Evolutionary conservation across 2,113 vertebrate species (phyloP), one percentile per base, ranked within the genome.

Genomic region (Octodon degus): DNA sequence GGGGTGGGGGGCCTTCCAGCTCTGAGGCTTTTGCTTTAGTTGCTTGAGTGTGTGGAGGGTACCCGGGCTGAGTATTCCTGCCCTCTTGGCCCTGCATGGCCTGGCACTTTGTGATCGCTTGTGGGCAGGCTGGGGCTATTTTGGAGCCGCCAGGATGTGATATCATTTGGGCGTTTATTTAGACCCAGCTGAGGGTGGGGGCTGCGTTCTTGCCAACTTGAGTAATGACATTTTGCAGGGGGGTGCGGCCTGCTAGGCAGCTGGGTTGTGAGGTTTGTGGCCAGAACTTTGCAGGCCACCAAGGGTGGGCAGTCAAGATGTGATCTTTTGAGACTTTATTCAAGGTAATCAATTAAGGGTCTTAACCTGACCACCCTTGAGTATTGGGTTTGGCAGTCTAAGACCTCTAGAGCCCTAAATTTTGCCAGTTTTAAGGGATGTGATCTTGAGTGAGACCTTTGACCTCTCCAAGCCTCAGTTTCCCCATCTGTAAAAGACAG

Each of bases 81-180:
- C 94, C 96, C 24, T 25, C 92, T 97, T 96, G 96, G 95, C 97
- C 97, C 93, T 97, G 97, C 97, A 97, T 97, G 97, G 96, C 97
- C 97, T 96, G 93, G 95, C 95, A 97, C 92, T 98, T 97, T 83
- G 96, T 96, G 97, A 94, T 97, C 2, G 97, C 97, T 97, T 98
- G 97, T 97, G 97, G 96, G 97, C 82, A 97, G 93, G 86, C 88
- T 96, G 88, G 93, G 92, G 96, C 95, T 97, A 97, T 98, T 97
- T 97, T 97, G 97, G 96, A 97, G 94, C 94, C 84, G 40, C 92
- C 97, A 97, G 97, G 97, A 98, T 97, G 96, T 97, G 97, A 98
- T 96, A 97, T 98, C 98, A 97, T 93, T 96, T 97, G 91, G 97
- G 94, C 90, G 93, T 97, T 95, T 97, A 97, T 97, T 98, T 98